These are phyloP conservation scores for Nasonia vitripennis DNA, from an alignment of 1,140 invertebrate species.

Conservation along the genomic window DNA sequence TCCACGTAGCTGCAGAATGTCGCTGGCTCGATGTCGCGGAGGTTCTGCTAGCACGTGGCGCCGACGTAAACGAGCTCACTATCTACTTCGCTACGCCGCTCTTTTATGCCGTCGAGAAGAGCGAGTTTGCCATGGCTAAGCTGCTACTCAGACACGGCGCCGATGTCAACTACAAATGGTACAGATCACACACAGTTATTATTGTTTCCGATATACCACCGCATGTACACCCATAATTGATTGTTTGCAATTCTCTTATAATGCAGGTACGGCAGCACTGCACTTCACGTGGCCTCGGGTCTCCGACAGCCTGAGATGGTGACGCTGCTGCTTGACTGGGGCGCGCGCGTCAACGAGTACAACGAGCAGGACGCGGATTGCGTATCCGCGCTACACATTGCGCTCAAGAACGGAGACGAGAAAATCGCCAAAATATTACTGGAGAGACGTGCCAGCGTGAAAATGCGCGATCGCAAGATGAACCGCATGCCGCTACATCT, in stretches of 20 bases:
- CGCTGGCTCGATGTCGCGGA: background rate
- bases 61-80: background rate
- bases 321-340: background rate
- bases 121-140: background rate
- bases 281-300: background rate
- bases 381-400: background rate
- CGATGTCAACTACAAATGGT: background rate
- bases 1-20: background rate
- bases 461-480: background rate
- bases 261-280: background rate
- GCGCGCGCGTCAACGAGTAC: background rate
- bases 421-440: background rate
- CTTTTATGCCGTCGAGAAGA: background rate
- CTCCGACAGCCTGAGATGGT: background rate
- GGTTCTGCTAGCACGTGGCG: background rate
- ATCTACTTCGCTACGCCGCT: background rate
- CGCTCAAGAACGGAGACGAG: background rate
- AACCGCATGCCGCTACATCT: background rate
- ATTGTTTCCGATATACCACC: no score
- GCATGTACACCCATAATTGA: no score
- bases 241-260: background rate
- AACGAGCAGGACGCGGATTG: background rate
- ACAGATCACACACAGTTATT: no score
- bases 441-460: background rate
- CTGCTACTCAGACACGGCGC: background rate